Conservation (phyloP, 2,113 vertebrate genomes). For the Climacteris rufus region DNA sequence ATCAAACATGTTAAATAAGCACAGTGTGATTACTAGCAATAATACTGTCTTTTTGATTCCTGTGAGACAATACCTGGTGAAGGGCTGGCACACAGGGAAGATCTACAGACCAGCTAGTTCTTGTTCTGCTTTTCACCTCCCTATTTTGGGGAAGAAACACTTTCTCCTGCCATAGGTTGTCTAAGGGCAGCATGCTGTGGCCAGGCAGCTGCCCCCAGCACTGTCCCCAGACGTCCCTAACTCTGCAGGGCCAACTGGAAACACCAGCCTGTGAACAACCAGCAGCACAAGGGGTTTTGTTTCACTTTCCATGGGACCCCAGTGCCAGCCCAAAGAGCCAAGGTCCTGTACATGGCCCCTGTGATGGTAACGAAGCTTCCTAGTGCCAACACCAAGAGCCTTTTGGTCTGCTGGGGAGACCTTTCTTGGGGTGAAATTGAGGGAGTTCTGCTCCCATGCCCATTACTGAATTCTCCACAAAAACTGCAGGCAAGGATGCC, state of each 20-base stretch:
- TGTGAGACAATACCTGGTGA: not conserved
- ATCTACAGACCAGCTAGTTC: not conserved
- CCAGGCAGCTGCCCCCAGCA: not conserved
- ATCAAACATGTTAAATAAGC: not conserved
- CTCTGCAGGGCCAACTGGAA: not conserved
- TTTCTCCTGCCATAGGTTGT: not conserved
- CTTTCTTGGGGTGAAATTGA: constrained; percentile 12
- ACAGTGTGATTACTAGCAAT: not conserved
- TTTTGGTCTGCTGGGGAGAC: not conserved
- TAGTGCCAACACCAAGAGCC: not conserved
- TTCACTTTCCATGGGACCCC: not conserved
- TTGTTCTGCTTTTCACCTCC: not conserved
- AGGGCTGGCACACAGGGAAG: not conserved
- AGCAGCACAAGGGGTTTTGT: not conserved
- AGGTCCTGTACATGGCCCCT: not conserved
- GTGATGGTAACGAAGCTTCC: not conserved
- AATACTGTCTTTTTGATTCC: not conserved
- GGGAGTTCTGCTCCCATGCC: constrained; percentile 33
- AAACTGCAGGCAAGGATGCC: constrained; percentile 21
- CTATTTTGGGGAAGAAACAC: not conserved
- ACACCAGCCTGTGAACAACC: not conserved
- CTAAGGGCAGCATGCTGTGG: not conserved
- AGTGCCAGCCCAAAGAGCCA: not conserved
- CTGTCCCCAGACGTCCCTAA: not conserved
- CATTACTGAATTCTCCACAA: constrained; percentile 33